A percentile compares a stretch with the other conserved stretches of the same genome.
These are phyloP conservation scores for Drosophila varians DNA, from an alignment of 1,140 invertebrate genomes.

Conservation along the genomic window DNA sequence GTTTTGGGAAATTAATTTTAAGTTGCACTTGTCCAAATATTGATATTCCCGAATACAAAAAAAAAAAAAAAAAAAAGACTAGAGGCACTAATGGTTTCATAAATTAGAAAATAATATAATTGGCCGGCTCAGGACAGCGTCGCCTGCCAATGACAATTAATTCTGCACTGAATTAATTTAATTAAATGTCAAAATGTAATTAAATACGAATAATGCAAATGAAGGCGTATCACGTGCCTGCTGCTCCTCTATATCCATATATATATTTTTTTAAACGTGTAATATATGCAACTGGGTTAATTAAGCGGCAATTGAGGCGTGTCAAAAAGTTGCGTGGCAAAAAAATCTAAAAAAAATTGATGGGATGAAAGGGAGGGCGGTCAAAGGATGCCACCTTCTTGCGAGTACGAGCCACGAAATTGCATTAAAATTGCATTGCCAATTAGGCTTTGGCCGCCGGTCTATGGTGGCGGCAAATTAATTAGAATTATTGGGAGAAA, in stretches of 20 bases:
- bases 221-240: conserved; percentile 51
- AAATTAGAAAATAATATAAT: conserved; percentile 2
- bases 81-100: neutral
- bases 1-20: neutral
- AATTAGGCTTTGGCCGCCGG: conserved; percentile 61
- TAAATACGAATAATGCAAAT: conserved; percentile 71
- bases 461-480: conserved; percentile 62
- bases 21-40: neutral
- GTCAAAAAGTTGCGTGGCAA: conserved; percentile 32
- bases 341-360: neutral
- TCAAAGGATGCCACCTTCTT: conserved; percentile 23
- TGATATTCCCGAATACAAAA: neutral
- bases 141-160: conserved; percentile 62
- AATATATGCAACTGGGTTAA: conserved; percentile 78
- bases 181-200: conserved; percentile 78
- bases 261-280: conserved; percentile 38
- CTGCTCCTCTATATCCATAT: neutral
- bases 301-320: conserved; percentile 74
- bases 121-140: neutral
- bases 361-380: neutral
- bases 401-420: conserved; percentile 48
- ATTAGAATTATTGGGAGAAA: conserved; percentile 71
- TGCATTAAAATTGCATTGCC: conserved; percentile 70
- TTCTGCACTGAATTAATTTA: conserved; percentile 73
- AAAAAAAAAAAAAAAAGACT: neutral